These are phyloP conservation scores for Tapera naevia DNA, from an alignment of 2,797 vertebrate species.

Conservation along the genomic window DNA sequence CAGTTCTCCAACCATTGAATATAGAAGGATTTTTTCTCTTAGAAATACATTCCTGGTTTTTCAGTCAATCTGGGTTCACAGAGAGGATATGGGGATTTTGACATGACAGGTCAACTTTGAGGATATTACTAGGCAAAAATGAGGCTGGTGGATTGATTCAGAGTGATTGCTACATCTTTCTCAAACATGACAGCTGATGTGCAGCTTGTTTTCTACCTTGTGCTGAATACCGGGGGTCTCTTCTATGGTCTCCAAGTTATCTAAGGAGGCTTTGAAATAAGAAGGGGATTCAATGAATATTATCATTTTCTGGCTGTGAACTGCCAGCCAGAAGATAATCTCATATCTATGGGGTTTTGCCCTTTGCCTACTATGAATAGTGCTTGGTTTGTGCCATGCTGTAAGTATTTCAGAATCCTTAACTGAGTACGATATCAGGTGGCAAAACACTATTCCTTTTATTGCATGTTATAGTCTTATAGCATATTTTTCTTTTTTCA, in stretches of 20 bases:
- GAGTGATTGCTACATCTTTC: neutral
- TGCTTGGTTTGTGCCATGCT: neutral
- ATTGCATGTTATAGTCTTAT: neutral
- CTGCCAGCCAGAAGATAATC: rapidly evolving
- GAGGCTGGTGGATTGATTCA: neutral
- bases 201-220: neutral
- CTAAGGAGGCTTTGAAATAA: neutral
- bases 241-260: neutral
- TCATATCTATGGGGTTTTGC: neutral
- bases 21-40: neutral
- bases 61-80: neutral
- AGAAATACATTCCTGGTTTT: neutral
- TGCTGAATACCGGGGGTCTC: neutral
- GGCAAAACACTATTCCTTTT: neutral
- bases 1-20: neutral
- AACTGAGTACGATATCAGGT: neutral
- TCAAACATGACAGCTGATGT: neutral
- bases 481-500: slow-evolving; percentile 1
- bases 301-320: neutral
- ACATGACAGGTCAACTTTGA: neutral
- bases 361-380: neutral
- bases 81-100: neutral
- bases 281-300: neutral
- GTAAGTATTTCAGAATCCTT: neutral
- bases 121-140: neutral